Evolutionary conservation across 2,113 vertebrate species (phyloP), one percentile per base, ranked within the genome.

Genomic region (Nycticebus coucang): DNA sequence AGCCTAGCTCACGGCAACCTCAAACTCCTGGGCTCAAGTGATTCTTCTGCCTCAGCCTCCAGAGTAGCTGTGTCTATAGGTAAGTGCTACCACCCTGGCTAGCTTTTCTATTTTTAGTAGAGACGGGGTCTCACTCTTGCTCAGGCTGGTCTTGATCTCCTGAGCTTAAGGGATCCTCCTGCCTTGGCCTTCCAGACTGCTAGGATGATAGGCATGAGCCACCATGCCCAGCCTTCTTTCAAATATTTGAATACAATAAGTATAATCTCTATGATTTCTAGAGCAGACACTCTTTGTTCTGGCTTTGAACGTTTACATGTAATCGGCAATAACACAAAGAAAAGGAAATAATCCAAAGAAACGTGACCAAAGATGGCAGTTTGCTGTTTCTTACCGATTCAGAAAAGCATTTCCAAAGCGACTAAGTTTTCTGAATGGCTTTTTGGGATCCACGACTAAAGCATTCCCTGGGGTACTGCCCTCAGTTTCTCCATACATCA

Each of bases 351-450:
- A 37, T 5, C 7, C 11, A 28, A 64, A 64, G 62, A 64, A 64
- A 64, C 12, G 26, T 53, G 59, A 89, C 60, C 75, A 80, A 83
- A 80, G 83, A 87, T 33, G 35, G 75, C 1, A 53, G 50, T 28
- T 53, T 92, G 22, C 6, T 69, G 95, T 69, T 85, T 60, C 97
- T 97, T 97, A 99, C 99, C 99, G 99, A 98, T 99, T 99, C 74
- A 99, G 98, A 97, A 99, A 99, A 59, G 99, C 99, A 97, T 99
- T 99, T 96, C 99, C 99, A 93, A 99, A 99, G 62, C 99, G 99
- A 91, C 99, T 98, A 12, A 99, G 99, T 95, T 99, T 99, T 92
- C 99, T 99, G 95, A 99, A 99, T 0, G 99, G 99, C 90, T 99
- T 99, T 86, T 99, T 99, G 91, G 99, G 99, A 97, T 99, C 99